Percentiles rank a stretch among this genome's conserved stretches.
Conservation (phyloP, 2,888 invertebrate species). For the Alsophila aescularia region DNA sequence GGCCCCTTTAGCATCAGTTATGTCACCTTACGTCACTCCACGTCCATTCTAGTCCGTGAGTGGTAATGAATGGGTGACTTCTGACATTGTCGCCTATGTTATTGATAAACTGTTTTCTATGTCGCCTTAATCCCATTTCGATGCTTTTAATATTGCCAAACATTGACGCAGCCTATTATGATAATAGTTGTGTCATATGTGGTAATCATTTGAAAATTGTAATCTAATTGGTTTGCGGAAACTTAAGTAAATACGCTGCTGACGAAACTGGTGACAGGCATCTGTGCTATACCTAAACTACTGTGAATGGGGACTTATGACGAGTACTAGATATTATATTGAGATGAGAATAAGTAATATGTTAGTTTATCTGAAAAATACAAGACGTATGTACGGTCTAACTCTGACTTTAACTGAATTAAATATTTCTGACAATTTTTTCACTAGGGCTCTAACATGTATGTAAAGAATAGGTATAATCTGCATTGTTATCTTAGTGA, state of each 20-base stretch:
- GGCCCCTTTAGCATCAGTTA: slow-evolving; percentile 29
- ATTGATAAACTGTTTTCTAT: slow-evolving; percentile 54
- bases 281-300: too few relatives aligned
- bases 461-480: neutral
- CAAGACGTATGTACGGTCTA: too few relatives aligned
- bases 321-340: too few relatives aligned
- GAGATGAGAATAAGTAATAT: too few relatives aligned
- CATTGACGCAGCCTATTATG: slow-evolving; percentile 39
- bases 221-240: slow-evolving; percentile 19
- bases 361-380: too few relatives aligned
- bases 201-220: slow-evolving; percentile 25
- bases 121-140: slow-evolving; percentile 53
- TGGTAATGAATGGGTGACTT: slow-evolving; percentile 68
- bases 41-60: slow-evolving; percentile 43
- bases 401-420: too few relatives aligned
- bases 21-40: slow-evolving; percentile 35
- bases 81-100: slow-evolving; percentile 70
- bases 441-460: too few relatives aligned
- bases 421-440: too few relatives aligned
- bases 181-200: slow-evolving; percentile 38
- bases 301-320: too few relatives aligned
- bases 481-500: neutral
- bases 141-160: slow-evolving; percentile 44
- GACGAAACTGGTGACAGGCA: too few relatives aligned
- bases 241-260: neutral